phyloP scores from a whole-genome alignment of 2,888 invertebrate genomes.

The Furcula furcula region DNA sequence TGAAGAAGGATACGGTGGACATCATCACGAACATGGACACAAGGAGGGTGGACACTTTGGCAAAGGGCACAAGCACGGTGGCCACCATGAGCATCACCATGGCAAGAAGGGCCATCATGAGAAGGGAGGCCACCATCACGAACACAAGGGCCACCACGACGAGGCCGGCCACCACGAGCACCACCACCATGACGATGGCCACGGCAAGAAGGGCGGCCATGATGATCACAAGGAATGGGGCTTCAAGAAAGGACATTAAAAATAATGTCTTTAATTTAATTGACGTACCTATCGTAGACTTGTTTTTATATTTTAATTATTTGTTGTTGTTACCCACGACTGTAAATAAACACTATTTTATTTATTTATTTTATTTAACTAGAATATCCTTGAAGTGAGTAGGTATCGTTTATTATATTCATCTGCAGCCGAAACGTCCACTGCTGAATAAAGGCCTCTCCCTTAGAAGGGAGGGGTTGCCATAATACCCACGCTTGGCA shows the following conservation, averaged over 20 bases:
- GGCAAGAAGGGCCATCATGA: slow-evolving; percentile 91
- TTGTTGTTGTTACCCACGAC: slow-evolving; percentile 5
- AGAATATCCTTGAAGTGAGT: no score
- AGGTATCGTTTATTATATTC: no score
- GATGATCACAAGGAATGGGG: slow-evolving; percentile 91
- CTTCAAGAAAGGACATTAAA: slow-evolving; percentile 79
- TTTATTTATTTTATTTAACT: no score
- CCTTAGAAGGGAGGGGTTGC: no score
- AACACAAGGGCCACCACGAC: slow-evolving; percentile 90
- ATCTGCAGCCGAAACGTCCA: no score
- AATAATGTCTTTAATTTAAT: slow-evolving; percentile 8
- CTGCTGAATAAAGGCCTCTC: no score
- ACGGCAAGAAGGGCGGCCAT: slow-evolving; percentile 90
- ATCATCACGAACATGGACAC: slow-evolving; percentile 88
- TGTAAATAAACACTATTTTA: slow-evolving; percentile 35
- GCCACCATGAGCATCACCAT: slow-evolving; percentile 89
- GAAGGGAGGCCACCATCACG: slow-evolving; percentile 90
- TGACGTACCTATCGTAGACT: slow-evolving; percentile 14
- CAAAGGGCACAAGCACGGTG: slow-evolving; percentile 88
- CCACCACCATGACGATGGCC: slow-evolving; percentile 86
- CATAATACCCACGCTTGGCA: no score
- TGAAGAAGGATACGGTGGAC: slow-evolving; percentile 89
- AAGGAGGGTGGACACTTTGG: slow-evolving; percentile 91
- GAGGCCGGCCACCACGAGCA: slow-evolving; percentile 90
- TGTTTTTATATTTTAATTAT: slow-evolving; percentile 20